Base-by-base conservation (phyloP, 1,140 invertebrate species). In the Agrypnia vestita region DNA sequence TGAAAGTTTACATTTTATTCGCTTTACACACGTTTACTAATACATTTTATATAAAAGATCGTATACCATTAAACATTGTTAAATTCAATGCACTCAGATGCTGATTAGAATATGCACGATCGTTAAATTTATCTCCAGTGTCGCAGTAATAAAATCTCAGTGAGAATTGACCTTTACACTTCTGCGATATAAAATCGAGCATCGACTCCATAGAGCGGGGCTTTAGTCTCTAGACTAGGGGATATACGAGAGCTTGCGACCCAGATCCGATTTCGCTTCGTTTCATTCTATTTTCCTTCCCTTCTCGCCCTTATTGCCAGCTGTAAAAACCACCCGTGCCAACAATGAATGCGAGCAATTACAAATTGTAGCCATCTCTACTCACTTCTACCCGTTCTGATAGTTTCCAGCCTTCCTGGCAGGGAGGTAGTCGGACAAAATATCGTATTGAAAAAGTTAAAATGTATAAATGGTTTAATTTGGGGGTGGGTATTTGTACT, bases 261-360 rank as follows among this genome's bases (percentile, higher is more conserved):
- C 74, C 43, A 76, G 55, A 76, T 76, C 21, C 46, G 21, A 44
- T 49, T 62, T 25, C 72, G 19, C 19, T 71, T 49, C n/a, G 43
- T 61, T 75, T 51, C 51, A 59, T 51, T 76, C 64, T 43, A 71
- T 71, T 78, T 79, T 73, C 62, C 56, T 53, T 59, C 11, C 51
- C 21, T 72, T 71, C 69, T 59, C 64, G 59, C 64, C 9, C 69
- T 78, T 78, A 78, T 78, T 71, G 47, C 76, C 51, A 46, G 55
- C 78, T 46, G 78, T 79, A 79, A 79, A 79, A 79, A 79, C 69
- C 78, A 79, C 47, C 71, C 78, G 78, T 56, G 69, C 78, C 69
- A 61, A 79, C 78, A 79, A 79, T 73, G 78, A 79, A 73, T 73
- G 69, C 71, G 51, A 73, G 59, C 78, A 74, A 79, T 79, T 79